A percentile compares a stretch with the other conserved stretches of the same genome.
These are phyloP conservation scores for Geodia barretti DNA, from an alignment of 37 sponge, comb jelly and placozoan species.

Conservation along the genomic window DNA sequence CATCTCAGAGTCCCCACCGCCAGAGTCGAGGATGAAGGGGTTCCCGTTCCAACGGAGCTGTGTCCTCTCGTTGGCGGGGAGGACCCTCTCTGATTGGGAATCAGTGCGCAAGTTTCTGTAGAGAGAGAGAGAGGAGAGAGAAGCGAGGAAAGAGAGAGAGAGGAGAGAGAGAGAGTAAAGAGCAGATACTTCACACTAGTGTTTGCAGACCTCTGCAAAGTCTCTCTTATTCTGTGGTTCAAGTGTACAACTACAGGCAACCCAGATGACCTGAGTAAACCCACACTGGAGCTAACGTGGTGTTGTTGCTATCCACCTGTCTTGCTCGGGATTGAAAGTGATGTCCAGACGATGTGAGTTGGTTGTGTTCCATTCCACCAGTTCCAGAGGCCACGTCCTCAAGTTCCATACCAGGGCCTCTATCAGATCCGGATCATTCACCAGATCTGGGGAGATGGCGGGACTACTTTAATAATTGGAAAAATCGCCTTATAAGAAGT, in stretches of 20 bases:
- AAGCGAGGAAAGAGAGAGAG: too few relatives aligned
- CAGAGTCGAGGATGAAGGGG: constrained; percentile 68
- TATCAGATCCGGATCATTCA: constrained; percentile 19
- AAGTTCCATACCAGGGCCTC: constrained; percentile 78
- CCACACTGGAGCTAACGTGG: too few relatives aligned
- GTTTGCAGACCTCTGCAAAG: too few relatives aligned
- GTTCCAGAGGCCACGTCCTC: constrained; percentile 81
- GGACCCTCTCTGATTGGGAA: constrained; percentile 59
- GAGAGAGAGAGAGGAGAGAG: not conserved
- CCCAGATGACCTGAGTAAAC: not conserved
- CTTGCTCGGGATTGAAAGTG: constrained; percentile 63
- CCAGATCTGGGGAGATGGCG: not conserved
- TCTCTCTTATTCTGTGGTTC: too few relatives aligned
- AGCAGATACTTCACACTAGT: too few relatives aligned
- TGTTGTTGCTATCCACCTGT: constrained; percentile 41
- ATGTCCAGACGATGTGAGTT: constrained; percentile 87
- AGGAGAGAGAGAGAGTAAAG: too few relatives aligned
- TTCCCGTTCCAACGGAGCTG: constrained; percentile 83
- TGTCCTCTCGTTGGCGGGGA: constrained; percentile 77
- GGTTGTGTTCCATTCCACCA: constrained; percentile 64
- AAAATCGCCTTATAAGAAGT: too few relatives aligned
- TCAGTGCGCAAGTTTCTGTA: constrained; percentile 35
- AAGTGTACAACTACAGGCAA: too few relatives aligned
- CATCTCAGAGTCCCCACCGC: constrained; percentile 61
- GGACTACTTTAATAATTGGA: too few relatives aligned